A percentile compares a stretch with the other conserved stretches of the same genome.
phyloP scores from a whole-genome alignment of 2,797 vertebrate species.

The Scolopax rusticola region DNA sequence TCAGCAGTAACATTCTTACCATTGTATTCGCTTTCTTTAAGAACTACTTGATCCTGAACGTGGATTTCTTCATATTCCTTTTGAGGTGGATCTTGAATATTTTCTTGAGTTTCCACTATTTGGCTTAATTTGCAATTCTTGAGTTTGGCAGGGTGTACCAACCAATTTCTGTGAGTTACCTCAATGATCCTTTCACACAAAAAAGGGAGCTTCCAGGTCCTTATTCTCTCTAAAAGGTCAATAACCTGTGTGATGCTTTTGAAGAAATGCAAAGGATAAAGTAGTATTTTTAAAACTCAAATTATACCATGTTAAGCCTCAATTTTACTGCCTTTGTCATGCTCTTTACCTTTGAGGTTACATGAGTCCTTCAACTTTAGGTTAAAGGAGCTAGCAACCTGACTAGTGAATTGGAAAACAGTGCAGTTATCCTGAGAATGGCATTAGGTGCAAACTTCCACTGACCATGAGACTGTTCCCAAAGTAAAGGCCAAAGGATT shows the following conservation, averaged over 20 bases:
- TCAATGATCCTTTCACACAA: constrained; percentile 88
- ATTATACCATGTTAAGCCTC: background rate
- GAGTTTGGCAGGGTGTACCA: constrained; percentile 82
- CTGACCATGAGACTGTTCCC: background rate
- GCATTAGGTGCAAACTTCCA: background rate
- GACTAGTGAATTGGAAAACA: background rate
- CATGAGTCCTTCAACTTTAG: background rate
- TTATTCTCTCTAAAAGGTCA: constrained; percentile 88
- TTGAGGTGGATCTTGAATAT: constrained; percentile 20
- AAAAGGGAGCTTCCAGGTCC: constrained; percentile 79
- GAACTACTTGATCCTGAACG: background rate
- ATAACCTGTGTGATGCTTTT: constrained; percentile 91
- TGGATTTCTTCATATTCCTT: constrained; percentile 13
- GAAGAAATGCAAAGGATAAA: constrained; percentile 61
- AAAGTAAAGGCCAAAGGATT: background rate
- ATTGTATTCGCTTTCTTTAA: constrained; percentile 57
- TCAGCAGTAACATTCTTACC: constrained; percentile 50
- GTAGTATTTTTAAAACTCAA: background rate
- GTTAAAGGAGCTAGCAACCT: background rate
- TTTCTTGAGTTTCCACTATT: constrained; percentile 66
- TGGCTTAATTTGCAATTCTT: constrained; percentile 80
- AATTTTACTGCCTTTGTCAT: background rate
- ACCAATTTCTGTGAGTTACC: constrained; percentile 87
- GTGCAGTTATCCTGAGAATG: background rate
- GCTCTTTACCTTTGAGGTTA: background rate